A percentile compares a stretch with the other conserved stretches of the same genome.
Conservation (phyloP, 2,888 invertebrate genomes). For the Gastrophysa polygoni region DNA sequence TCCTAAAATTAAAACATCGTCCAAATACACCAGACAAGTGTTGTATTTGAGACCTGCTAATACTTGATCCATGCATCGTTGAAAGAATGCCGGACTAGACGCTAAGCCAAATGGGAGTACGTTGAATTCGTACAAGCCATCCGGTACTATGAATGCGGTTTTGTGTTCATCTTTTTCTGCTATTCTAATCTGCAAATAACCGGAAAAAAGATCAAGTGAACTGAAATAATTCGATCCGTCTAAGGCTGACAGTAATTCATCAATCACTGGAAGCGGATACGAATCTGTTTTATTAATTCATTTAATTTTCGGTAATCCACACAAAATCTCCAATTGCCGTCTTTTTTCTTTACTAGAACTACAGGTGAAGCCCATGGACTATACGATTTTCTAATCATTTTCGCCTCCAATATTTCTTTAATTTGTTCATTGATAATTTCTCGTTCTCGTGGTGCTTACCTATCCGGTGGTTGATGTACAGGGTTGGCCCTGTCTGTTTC, state of each 20-base stretch:
- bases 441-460: slow-evolving; percentile 20
- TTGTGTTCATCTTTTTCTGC: slow-evolving; percentile 29
- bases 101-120: slow-evolving; percentile 9
- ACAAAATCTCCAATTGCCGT: slow-evolving; percentile 30
- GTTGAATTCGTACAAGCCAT: slow-evolving; percentile 12
- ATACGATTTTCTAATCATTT: slow-evolving; percentile 34
- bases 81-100: slow-evolving; percentile 10
- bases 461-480: slow-evolving; percentile 26
- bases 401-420: slow-evolving; percentile 34
- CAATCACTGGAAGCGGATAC: slow-evolving; percentile 36
- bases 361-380: slow-evolving; percentile 49
- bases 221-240: slow-evolving; percentile 30
- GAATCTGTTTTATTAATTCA: slow-evolving; percentile 30
- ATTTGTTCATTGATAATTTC: slow-evolving; percentile 20
- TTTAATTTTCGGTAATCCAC: slow-evolving; percentile 34
- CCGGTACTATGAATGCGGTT: slow-evolving; percentile 26
- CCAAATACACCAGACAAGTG: slow-evolving; percentile 31
- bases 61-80: slow-evolving; percentile 7
- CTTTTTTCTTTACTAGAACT: slow-evolving; percentile 47
- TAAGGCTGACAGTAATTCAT: slow-evolving; percentile 40
- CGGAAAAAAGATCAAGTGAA: slow-evolving; percentile 41
- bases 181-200: slow-evolving; percentile 43
- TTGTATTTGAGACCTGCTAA: background rate
- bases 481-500: slow-evolving; percentile 21
- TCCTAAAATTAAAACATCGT: slow-evolving; percentile 37